Evolutionary conservation across 2,797 vertebrate species (phyloP), one percentile per base, ranked within the genome.

Genomic region (Platyrinchus mystaceus): DNA sequence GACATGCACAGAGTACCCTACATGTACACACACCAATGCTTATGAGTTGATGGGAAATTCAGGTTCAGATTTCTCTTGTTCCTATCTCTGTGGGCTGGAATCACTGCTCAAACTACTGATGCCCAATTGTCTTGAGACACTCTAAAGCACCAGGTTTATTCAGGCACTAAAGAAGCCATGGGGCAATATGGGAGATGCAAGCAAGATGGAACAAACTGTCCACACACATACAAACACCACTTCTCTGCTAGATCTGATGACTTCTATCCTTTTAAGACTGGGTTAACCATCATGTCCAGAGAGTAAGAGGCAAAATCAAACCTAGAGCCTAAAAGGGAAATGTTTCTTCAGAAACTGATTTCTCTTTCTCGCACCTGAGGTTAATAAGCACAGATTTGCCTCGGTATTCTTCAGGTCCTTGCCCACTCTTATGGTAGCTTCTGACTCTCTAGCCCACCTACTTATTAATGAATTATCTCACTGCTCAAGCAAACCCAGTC

Each of bases 11-110:
- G 0, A 41, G 4, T 14, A 76, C 1, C 0, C 22, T 10, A 47
- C 21, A 21, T 1, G 39, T 26, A 36, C 0, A 0, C 28, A 56
- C 47, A 73, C 5, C 15, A 32, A 2, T 15, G 49, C 21, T 76
- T 30, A 41, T 8, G 20, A 34, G 3, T 1, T 47, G 37, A 56
- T 26, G 9, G 14, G 13, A 91, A 90, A 87, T 56, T 56, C 14
- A 68, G 14, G 28, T 77, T 82, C 39, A 53, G 36, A 47, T 62
- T 68, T 73, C 49, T 79, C 39, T 44, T 67, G 32, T 41, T 86
- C 36, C 30, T 30, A 49, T 26, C 23, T 24, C 12, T 28, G 6
- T 68, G 27, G n/a, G 6, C 21, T 84, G 28, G 53, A 90, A 50
- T 58, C 23, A 7, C 14, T 43, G 80, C 68, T 47, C 37, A 77